phyloP scores from a whole-genome alignment of 2,888 invertebrate species.

The Nemapogon koenigi region DNA sequence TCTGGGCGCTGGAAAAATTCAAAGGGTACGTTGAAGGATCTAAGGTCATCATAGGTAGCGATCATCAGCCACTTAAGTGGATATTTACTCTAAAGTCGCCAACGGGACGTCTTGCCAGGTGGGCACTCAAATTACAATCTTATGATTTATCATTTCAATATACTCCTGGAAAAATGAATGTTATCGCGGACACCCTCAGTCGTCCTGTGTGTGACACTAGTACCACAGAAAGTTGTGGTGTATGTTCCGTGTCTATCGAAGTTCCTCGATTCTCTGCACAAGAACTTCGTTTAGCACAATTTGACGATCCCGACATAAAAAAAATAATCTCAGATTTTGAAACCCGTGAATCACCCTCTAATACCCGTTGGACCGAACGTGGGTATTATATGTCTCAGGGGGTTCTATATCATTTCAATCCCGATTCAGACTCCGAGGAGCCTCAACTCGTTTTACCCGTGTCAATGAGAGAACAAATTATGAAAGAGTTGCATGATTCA shows the following conservation, averaged over 20 bases:
- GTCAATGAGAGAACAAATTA: slow-evolving; percentile 12
- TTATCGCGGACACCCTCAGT: no score
- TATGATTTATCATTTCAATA: no score
- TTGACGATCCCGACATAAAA: slow-evolving; percentile 16
- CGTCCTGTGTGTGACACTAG: no score
- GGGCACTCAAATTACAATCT: no score
- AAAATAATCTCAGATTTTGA: slow-evolving; percentile 19
- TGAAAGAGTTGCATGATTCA: slow-evolving; percentile 16
- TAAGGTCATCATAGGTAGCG: no score
- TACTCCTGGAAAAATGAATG: no score
- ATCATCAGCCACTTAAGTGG: no score
- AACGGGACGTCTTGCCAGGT: no score
- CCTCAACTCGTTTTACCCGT: slow-evolving; percentile 9
- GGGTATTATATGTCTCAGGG: slow-evolving; percentile 10
- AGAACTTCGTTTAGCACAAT: slow-evolving; percentile 16
- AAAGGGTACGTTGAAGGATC: no score
- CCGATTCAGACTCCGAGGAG: slow-evolving; percentile 6
- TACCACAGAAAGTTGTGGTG: no score
- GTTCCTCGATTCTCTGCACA: slow-evolving; percentile 11
- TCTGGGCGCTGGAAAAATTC: no score
- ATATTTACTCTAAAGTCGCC: no score
- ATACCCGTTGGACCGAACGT: slow-evolving; percentile 8
- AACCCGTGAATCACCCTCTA: slow-evolving; percentile 3
- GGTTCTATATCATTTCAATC: slow-evolving; percentile 6
- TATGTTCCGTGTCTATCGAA: slow-evolving; percentile 17